Conservation (phyloP, 2,888 invertebrate genomes). For the Caenorhabditis wallacei region DNA sequence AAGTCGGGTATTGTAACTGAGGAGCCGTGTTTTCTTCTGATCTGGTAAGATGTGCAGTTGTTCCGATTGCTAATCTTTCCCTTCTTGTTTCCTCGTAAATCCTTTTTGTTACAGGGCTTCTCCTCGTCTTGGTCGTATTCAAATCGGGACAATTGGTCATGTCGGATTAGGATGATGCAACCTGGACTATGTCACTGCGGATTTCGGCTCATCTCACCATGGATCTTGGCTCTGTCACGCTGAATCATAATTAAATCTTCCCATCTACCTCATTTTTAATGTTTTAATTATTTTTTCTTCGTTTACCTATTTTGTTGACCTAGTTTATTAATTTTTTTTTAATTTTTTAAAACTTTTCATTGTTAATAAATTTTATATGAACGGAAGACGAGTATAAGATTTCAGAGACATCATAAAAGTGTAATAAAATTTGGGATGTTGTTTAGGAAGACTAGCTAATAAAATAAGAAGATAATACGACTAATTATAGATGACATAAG, state of each 20-base stretch:
- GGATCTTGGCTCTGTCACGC: no score
- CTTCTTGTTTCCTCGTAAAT: not conserved
- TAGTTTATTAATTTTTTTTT: not conserved
- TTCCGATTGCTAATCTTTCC: constrained; percentile 35
- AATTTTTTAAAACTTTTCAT: not conserved
- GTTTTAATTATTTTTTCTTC: not conserved
- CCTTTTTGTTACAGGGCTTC: not conserved
- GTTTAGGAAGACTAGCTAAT: no score
- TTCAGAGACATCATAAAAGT: no score
- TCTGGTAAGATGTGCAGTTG: constrained; percentile 40
- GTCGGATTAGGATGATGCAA: not conserved
- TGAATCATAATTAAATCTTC: no score
- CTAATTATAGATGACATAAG: no score
- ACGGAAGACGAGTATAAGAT: no score
- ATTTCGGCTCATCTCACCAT: not conserved
- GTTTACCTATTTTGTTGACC: not conserved
- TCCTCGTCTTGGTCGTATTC: not conserved
- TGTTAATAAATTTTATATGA: not conserved
- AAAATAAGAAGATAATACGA: no score
- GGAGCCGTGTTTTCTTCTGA: constrained; percentile 12
- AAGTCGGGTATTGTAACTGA: constrained; percentile 23
- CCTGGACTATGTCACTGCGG: not conserved
- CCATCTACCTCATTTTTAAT: not conserved
- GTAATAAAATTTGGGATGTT: no score
- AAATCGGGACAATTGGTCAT: not conserved